Evolutionary conservation across 2,888 invertebrate species (phyloP).

Genomic region (Torymus tubicola): DNA sequence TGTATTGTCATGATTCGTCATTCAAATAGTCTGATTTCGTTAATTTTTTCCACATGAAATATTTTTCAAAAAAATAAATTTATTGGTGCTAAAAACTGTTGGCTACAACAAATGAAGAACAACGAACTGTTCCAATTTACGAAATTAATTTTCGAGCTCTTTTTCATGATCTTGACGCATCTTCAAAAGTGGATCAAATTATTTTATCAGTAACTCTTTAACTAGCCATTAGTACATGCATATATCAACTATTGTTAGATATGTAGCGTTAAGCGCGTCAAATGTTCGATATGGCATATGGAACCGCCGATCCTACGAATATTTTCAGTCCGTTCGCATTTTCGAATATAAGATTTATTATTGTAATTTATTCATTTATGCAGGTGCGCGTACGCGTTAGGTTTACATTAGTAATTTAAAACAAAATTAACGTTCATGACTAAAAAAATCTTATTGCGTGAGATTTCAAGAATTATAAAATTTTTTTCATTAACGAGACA

Average conservation of each 20-base stretch:
- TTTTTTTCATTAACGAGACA: too few species aligned
- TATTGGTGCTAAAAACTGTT: conserved; percentile 15
- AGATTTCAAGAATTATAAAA: background rate
- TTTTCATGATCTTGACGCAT: background rate
- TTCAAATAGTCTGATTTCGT: background rate
- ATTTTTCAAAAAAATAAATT: background rate
- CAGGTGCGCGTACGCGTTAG: conserved; percentile 12
- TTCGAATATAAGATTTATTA: conserved; percentile 23
- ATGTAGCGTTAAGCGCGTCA: conserved; percentile 12
- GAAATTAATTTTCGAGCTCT: background rate
- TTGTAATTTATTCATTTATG: conserved; percentile 30
- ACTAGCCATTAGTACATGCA: background rate
- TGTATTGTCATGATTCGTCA: background rate
- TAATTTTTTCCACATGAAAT: background rate
- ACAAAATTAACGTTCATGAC: background rate
- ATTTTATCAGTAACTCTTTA: too few species aligned
- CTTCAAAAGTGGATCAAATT: background rate
- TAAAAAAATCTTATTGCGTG: background rate
- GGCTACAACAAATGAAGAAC: background rate
- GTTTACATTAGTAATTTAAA: conserved; percentile 17
- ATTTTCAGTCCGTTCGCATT: conserved; percentile 23
- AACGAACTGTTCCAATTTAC: background rate
- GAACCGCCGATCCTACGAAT: conserved; percentile 34
- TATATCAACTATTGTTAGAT: too few species aligned
- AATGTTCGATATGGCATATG: conserved; percentile 48